phyloP scores from a whole-genome alignment of 2,113 vertebrate species.

The Macheiramphus alcinus region DNA sequence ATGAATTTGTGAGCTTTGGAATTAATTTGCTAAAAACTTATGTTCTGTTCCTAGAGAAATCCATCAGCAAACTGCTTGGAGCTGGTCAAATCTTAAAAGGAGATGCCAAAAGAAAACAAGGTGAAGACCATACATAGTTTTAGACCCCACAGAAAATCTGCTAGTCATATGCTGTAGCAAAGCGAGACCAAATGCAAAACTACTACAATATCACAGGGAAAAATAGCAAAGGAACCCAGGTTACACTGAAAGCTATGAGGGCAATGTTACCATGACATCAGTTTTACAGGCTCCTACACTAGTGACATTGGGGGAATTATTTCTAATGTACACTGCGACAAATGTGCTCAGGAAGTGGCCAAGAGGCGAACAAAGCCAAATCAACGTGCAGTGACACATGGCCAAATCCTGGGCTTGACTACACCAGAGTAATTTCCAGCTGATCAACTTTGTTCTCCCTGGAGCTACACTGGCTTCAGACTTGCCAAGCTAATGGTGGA shows the following conservation, averaged over 20 bases:
- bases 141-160: not conserved
- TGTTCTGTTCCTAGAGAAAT: not conserved
- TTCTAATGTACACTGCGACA: not conserved
- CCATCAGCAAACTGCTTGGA: not conserved
- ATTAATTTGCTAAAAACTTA: not conserved
- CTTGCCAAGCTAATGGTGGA: not conserved
- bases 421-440: not conserved
- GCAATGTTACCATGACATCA: not conserved
- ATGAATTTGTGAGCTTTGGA: not conserved
- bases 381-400: not conserved
- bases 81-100: not conserved
- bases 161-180: not conserved
- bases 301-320: not conserved
- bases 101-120: not conserved
- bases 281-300: not conserved
- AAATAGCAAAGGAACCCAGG: not conserved
- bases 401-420: not conserved
- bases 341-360: not conserved
- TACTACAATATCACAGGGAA: not conserved
- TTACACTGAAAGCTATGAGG: not conserved
- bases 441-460: not conserved
- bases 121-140: not conserved
- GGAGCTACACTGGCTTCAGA: not conserved
- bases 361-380: not conserved
- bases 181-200: not conserved